Conservation (phyloP, 2,113 vertebrate genomes). For the Chaenocephalus aceratus region DNA sequence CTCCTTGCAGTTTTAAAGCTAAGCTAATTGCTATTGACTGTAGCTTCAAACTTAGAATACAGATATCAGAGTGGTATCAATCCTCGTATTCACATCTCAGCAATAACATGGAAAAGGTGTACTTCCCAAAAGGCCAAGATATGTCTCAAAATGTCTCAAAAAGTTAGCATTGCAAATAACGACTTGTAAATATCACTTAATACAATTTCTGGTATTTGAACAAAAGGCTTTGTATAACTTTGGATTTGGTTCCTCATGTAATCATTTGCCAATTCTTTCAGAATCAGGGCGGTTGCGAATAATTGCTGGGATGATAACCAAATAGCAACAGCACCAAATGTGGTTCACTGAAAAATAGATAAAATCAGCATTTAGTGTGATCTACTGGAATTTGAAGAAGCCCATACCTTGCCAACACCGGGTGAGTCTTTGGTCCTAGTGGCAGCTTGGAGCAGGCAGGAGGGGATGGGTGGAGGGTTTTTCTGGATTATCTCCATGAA, state of each 20-base stretch:
- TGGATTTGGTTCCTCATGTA: not conserved
- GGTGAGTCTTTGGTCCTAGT: conserved; percentile 92
- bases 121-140: not conserved
- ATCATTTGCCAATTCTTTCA: not conserved
- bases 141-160: not conserved
- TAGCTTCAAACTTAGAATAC: not conserved
- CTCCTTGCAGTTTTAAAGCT: not conserved
- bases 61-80: not conserved
- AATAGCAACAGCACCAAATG: not conserved
- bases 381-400: conserved; percentile 30
- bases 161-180: not conserved
- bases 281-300: not conserved
- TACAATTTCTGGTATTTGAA: not conserved
- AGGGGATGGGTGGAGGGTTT: conserved; percentile 89
- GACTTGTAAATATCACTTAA: not conserved
- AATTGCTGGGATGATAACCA: not conserved
- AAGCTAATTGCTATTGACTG: not conserved
- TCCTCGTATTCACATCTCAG: not conserved
- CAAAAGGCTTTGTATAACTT: not conserved
- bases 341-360: not conserved
- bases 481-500: conserved; percentile 91
- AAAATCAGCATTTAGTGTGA: not conserved
- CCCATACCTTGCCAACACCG: conserved; percentile 89
- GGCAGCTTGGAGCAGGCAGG: conserved; percentile 91
- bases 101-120: not conserved